A percentile compares a stretch with the other conserved stretches of the same genome.
These are phyloP conservation scores for Ochropacha duplaris DNA, from an alignment of 2,888 invertebrate species.

Conservation along the genomic window DNA sequence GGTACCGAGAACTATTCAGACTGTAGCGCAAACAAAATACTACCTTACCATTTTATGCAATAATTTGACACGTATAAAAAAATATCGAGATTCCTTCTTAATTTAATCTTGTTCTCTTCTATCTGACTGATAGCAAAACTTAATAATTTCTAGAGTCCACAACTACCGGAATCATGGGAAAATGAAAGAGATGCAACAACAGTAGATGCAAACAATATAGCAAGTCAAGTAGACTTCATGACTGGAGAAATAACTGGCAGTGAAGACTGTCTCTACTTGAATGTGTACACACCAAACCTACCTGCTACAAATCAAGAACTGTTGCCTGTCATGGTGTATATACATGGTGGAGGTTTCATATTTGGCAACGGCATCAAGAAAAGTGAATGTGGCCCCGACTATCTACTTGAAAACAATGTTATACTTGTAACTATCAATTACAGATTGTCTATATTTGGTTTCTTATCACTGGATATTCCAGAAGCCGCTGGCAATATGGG, in stretches of 20 bases:
- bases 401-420: constrained; percentile 52
- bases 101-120: no score
- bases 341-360: constrained; percentile 68
- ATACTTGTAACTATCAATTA: constrained; percentile 70
- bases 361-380: constrained; percentile 52
- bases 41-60: no score
- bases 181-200: constrained; percentile 74
- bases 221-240: constrained; percentile 37
- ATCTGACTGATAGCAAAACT: no score
- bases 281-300: constrained; percentile 57
- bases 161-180: constrained; percentile 60
- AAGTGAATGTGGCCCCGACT: constrained; percentile 54
- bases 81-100: no score
- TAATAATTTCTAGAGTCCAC: constrained; percentile 51
- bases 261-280: constrained; percentile 67
- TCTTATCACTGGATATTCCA: constrained; percentile 53
- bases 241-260: constrained; percentile 34
- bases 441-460: constrained; percentile 63
- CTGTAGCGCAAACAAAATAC: no score
- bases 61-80: no score
- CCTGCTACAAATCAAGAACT: constrained; percentile 20
- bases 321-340: constrained; percentile 55
- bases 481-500: constrained; percentile 65
- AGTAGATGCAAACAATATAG: constrained; percentile 41
- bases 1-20: no score